Evolutionary conservation across 1,140 invertebrate species (phyloP).

Genomic region (Cyclina sinensis): DNA sequence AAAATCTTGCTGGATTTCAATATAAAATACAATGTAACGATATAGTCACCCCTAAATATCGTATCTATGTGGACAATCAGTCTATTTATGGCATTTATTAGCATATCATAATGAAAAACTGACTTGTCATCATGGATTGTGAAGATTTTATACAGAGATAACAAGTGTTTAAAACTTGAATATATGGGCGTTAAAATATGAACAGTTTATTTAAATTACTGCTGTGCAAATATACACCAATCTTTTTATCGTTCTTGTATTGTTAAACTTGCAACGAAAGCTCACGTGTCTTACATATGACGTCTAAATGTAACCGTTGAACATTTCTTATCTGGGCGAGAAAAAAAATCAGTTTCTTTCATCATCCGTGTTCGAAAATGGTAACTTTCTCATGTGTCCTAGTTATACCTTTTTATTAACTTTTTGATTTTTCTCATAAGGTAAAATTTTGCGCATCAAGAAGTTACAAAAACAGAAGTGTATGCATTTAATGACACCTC

Average conservation of each 20-base stretch:
- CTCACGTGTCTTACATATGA: no score
- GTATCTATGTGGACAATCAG: slow-evolving; percentile 9
- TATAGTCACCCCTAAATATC: not conserved
- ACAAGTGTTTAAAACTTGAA: not conserved
- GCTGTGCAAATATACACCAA: not conserved
- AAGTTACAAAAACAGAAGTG: no score
- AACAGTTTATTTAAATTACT: not conserved
- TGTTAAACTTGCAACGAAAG: no score
- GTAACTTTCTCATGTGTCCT: no score
- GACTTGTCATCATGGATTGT: slow-evolving; percentile 15
- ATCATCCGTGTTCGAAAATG: no score
- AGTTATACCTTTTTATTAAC: no score
- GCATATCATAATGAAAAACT: not conserved
- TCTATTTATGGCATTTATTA: slow-evolving; percentile 2
- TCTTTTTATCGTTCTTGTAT: not conserved
- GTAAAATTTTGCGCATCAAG: not conserved
- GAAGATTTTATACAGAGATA: not conserved
- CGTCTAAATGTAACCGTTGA: no score
- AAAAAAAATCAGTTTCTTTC: no score
- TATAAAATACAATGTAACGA: not conserved
- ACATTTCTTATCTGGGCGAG: no score
- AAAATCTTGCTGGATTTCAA: not conserved
- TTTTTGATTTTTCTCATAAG: no score
- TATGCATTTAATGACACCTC: no score
- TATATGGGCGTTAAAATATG: not conserved